Evolutionary conservation across 2,797 vertebrate genomes (phyloP), one percentile per base, ranked within the genome.

Genomic region (Prunella strophiata): DNA sequence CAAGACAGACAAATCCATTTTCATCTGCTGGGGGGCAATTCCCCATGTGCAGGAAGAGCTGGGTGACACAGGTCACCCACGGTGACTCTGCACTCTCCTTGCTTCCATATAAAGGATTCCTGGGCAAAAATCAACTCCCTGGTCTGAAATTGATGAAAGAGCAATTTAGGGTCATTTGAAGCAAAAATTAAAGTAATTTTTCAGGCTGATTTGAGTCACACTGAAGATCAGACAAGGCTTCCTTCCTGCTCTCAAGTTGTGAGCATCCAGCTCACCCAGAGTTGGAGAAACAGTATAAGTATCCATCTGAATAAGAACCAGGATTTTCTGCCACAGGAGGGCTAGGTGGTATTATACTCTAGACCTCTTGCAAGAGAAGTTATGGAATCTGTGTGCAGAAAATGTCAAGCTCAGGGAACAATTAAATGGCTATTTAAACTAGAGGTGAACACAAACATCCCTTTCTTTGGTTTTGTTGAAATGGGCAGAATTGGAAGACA

Each of bases 241-340:
- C 34, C 38, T 85, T 20, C 7, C 5, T 85, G 27, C 5, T 73
- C 16, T 34, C 17, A 7, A 27, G 26, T 27, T 55, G 22, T 27
- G 13, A 84, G 30, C 12, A 59, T 15, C 40, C 5, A 3, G 9
- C 5, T 70, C 29, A 55, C 13, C 7, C 15, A 22, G 43, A 74
- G 38, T 2, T 65, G 26, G 8, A 70, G n/a, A 34, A 85, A 47
- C 1, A 6, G 22, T 9, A 27, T 0, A 1, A 85, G 21, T 11
- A 42, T 30, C 36, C 50, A 38, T 19, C 17, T 58, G 45, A 66
- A 4, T 43, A 83, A 59, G 14, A n/a, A 11, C 6, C 7, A 36
- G 55, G 32, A 47, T 10, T 23, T 79, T 40, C 55, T 82, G 14
- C 23, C 52, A 61, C 17, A 58, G 36, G 30, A 57, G 3, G 10